These are phyloP conservation scores for Mercenaria mercenaria DNA, from an alignment of 1,140 invertebrate genomes.

Conservation along the genomic window DNA sequence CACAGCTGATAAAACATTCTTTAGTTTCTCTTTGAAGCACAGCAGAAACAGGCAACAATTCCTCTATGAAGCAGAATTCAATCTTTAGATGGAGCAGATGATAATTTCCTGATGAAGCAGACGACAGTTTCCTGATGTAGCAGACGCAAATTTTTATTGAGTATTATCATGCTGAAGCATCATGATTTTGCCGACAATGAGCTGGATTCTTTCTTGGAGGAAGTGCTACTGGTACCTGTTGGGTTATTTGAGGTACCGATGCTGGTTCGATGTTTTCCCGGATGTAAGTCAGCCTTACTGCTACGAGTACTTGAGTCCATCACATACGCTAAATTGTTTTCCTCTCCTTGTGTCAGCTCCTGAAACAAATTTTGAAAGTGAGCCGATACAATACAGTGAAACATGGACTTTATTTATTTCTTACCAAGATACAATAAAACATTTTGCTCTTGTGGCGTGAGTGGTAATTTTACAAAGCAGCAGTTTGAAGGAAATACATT, in stretches of 20 bases:
- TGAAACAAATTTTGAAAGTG: neutral
- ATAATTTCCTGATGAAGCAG: no score
- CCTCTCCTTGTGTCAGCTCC: slow-evolving; percentile 35
- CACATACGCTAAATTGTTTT: neutral
- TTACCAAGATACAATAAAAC: neutral
- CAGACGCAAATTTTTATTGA: neutral
- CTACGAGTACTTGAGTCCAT: neutral
- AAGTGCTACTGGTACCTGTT: neutral
- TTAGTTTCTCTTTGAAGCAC: no score
- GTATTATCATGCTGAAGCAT: neutral
- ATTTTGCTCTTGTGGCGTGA: neutral
- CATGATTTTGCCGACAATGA: slow-evolving; percentile 37
- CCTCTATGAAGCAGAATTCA: no score
- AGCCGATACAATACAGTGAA: no score
- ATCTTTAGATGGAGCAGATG: no score
- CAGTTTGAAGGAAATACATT: no score
- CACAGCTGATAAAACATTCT: no score
- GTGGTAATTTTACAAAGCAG: no score
- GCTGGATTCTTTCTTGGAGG: slow-evolving; percentile 38
- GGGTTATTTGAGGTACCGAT: neutral
- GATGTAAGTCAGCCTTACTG: neutral
- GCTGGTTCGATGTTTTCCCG: neutral
- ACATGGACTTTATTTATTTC: neutral
- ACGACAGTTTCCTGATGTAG: neutral
- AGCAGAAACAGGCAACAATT: no score